Evolutionary conservation across 2,797 vertebrate genomes (phyloP).

Genomic region (Liasis olivaceus): DNA sequence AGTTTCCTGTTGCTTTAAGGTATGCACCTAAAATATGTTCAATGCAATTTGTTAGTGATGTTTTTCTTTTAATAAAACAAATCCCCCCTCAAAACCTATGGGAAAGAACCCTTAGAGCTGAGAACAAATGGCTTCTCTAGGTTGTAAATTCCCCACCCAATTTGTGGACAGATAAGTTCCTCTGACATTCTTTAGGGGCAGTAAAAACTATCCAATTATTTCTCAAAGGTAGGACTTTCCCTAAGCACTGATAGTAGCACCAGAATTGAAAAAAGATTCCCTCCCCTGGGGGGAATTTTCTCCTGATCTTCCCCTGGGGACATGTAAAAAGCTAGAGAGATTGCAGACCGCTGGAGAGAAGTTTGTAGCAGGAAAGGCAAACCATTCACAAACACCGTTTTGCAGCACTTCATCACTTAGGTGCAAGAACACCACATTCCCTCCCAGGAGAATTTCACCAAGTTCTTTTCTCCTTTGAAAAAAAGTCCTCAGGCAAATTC

Average conservation of each 20-base stretch:
- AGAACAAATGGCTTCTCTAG: not conserved
- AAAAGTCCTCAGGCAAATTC: not conserved
- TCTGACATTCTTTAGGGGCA: not conserved
- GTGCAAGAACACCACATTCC: not conserved
- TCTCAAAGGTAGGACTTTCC: not conserved
- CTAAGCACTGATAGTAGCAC: not conserved
- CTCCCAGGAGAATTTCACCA: not conserved
- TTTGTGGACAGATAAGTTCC: not conserved
- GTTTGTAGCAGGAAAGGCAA: not conserved
- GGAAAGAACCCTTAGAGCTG: not conserved
- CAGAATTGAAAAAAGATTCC: not conserved
- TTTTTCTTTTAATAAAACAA: not conserved
- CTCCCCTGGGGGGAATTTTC: not conserved
- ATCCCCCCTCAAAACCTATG: not conserved
- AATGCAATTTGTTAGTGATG: not conserved
- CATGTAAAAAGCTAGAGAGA: not conserved
- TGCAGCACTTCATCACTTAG: not conserved
- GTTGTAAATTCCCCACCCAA: not conserved
- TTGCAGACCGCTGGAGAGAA: not conserved
- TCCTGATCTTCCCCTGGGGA: not conserved
- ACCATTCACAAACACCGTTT: not conserved
- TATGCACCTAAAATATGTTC: not conserved
- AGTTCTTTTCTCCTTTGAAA: not conserved
- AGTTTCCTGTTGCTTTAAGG: not conserved
- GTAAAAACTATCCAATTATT: not conserved